Percentiles rank a stretch among this genome's conserved stretches.
phyloP scores from a whole-genome alignment of 2,888 invertebrate genomes.

The Spodoptera littoralis region DNA sequence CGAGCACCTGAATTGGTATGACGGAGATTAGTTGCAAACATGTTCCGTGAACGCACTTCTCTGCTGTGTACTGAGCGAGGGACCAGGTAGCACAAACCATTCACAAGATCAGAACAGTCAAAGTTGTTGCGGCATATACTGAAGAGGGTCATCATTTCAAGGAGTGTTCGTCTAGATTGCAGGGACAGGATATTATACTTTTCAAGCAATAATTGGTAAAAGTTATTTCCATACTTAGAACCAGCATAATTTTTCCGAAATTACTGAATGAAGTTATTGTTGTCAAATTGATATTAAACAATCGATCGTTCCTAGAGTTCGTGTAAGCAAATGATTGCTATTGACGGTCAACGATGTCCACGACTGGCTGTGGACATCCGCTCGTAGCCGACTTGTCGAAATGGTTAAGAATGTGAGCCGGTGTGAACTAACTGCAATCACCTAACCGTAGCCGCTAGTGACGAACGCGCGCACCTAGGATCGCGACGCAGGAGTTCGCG shows the following conservation, averaged over 20 bases:
- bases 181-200: too few species aligned
- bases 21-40: too few species aligned
- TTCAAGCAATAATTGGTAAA: too few species aligned
- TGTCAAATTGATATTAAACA: conserved; percentile 50
- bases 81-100: too few species aligned
- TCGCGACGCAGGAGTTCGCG: conserved; percentile 61
- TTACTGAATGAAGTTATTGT: conserved; percentile 38
- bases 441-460: conserved; percentile 74
- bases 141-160: too few species aligned
- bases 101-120: too few species aligned
- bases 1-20: too few species aligned
- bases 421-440: conserved; percentile 80
- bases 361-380: conserved; percentile 73
- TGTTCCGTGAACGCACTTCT: too few species aligned
- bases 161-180: too few species aligned
- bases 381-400: conserved; percentile 73
- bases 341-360: conserved; percentile 62
- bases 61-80: too few species aligned
- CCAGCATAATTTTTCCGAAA: conserved; percentile 31
- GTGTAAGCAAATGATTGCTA: conserved; percentile 56
- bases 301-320: conserved; percentile 58
- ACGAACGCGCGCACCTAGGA: conserved; percentile 75
- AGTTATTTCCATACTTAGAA: conserved; percentile 13
- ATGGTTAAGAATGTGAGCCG: conserved; percentile 81
- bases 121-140: too few species aligned